These are phyloP conservation scores for Caenorhabditis sp. DNA, from an alignment of 2,888 invertebrate genomes.

Conservation along the genomic window DNA sequence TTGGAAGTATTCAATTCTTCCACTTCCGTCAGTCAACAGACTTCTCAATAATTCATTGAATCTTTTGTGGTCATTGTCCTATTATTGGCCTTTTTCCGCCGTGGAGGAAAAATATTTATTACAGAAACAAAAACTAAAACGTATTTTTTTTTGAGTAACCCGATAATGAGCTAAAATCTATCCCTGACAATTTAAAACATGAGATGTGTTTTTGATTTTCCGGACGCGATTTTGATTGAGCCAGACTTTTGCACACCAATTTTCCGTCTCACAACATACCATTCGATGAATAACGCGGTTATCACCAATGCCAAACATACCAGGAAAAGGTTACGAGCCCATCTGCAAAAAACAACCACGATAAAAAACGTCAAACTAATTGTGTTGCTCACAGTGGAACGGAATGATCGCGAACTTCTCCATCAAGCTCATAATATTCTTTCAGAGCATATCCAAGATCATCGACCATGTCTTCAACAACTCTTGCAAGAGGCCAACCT, in stretches of 20 bases:
- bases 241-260: slow-evolving; percentile 60
- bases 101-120: neutral
- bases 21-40: too few relatives aligned
- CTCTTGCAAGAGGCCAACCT: slow-evolving; percentile 51
- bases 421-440: slow-evolving; percentile 54
- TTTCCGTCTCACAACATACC: slow-evolving; percentile 64
- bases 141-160: neutral
- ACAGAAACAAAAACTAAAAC: neutral
- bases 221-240: slow-evolving; percentile 53
- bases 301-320: slow-evolving; percentile 53
- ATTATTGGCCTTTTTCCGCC: neutral
- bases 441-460: slow-evolving; percentile 58
- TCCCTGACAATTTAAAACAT: slow-evolving; percentile 50
- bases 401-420: slow-evolving; percentile 54
- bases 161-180: neutral
- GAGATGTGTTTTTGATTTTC: slow-evolving; percentile 64
- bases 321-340: slow-evolving; percentile 58
- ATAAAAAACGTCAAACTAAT: too few relatives aligned
- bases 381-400: slow-evolving; percentile 44
- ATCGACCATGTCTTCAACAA: slow-evolving; percentile 54
- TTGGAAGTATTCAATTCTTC: too few relatives aligned
- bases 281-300: slow-evolving; percentile 60
- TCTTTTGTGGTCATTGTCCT: too few relatives aligned
- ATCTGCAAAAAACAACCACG: too few relatives aligned
- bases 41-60: too few relatives aligned